These are phyloP conservation scores for Teleiodes luculella DNA, from an alignment of 2,888 invertebrate species.

Conservation along the genomic window DNA sequence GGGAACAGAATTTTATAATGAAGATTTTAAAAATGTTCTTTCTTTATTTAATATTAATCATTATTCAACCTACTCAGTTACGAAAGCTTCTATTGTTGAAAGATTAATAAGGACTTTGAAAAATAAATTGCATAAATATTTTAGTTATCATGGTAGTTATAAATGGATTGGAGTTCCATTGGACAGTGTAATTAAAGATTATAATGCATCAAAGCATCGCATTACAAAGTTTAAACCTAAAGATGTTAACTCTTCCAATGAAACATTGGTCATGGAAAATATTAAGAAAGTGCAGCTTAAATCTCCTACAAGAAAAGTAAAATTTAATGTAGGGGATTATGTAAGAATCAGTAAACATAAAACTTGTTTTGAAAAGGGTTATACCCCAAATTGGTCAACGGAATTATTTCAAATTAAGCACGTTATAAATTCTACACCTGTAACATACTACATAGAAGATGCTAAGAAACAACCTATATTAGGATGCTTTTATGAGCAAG, in stretches of 20 bases:
- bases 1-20: slow-evolving; percentile 29
- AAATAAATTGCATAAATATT: not conserved
- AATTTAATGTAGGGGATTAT: slow-evolving; percentile 27
- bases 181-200: not conserved
- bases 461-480: not conserved
- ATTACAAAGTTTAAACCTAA: not conserved
- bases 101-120: slow-evolving; percentile 7
- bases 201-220: not conserved
- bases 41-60: slow-evolving; percentile 29
- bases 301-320: not conserved
- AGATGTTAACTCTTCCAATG: no score
- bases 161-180: not conserved
- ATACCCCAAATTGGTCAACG: slow-evolving; percentile 38
- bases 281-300: not conserved
- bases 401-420: slow-evolving; percentile 34
- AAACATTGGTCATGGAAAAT: no score
- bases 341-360: slow-evolving; percentile 29
- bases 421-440: slow-evolving; percentile 27
- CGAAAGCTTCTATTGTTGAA: slow-evolving; percentile 24
- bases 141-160: not conserved
- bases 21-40: slow-evolving; percentile 31
- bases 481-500: not conserved
- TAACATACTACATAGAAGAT: not conserved
- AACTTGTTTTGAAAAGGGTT: slow-evolving; percentile 31
- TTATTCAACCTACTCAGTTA: slow-evolving; percentile 18